Evolutionary conservation across 2,797 vertebrate genomes (phyloP).

Genomic region (Cossypha niveicapilla): DNA sequence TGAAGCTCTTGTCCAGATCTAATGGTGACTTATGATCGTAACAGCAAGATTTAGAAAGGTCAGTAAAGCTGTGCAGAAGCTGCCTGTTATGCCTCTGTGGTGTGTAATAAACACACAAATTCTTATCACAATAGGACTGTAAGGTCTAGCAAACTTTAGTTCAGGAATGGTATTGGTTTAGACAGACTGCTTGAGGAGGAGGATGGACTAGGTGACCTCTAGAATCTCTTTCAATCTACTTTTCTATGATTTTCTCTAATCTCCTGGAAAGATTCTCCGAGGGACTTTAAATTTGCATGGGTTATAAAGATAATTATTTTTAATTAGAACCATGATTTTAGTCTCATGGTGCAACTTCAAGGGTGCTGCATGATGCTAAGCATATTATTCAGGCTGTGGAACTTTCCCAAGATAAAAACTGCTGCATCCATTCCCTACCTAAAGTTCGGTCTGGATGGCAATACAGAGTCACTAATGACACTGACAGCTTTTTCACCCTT

Average conservation of each 20-base stretch:
- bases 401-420: not conserved
- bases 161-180: not conserved
- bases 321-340: not conserved
- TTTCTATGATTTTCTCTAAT: not conserved
- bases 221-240: not conserved
- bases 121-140: not conserved
- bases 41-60: not conserved
- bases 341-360: not conserved
- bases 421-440: not conserved
- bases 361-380: not conserved
- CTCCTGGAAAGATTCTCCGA: not conserved
- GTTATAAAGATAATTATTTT: slow-evolving; percentile 24
- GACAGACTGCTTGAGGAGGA: not conserved
- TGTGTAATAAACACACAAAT: not conserved
- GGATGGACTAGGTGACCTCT: not conserved
- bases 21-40: not conserved
- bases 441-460: not conserved
- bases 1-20: not conserved
- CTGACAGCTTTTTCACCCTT: not conserved
- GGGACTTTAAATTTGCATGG: not conserved
- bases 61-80: not conserved
- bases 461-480: not conserved
- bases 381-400: not conserved
- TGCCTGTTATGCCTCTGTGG: not conserved
- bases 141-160: not conserved